Percentiles rank a stretch among this genome's conserved stretches.
These are phyloP conservation scores for Emydocephalus ijimae DNA, from an alignment of 2,113 vertebrate genomes.

Conservation along the genomic window DNA sequence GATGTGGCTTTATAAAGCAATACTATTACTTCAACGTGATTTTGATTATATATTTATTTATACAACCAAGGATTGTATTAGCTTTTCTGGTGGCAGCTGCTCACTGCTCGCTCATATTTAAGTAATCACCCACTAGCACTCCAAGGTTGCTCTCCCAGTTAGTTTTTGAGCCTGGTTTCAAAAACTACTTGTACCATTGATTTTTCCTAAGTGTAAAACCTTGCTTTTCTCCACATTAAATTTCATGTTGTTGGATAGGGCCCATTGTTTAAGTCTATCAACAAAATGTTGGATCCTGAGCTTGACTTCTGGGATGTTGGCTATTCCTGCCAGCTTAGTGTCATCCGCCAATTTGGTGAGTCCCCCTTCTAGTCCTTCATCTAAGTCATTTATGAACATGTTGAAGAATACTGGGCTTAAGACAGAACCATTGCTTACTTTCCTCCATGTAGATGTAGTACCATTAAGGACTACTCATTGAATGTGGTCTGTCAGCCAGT, in stretches of 20 bases:
- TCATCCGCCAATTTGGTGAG: background rate
- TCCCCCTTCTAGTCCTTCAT: background rate
- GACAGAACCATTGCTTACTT: background rate
- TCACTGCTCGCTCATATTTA: background rate
- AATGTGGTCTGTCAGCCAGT: background rate
- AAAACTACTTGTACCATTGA: no score
- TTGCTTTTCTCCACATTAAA: no score
- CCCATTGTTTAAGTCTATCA: no score
- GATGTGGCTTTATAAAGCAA: background rate
- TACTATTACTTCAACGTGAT: background rate
- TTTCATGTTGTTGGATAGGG: no score
- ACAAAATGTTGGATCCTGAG: no score
- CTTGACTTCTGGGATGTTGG: no score
- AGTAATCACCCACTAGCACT: background rate
- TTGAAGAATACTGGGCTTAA: background rate
- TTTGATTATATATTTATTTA: background rate
- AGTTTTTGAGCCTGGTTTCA: no score
- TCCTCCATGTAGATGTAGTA: background rate
- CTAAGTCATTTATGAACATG: background rate
- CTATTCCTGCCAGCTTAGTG: no score
- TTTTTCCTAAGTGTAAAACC: no score
- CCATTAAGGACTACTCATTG: background rate
- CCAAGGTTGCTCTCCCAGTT: background rate
- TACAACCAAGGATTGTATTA: background rate
- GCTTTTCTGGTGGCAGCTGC: background rate